phyloP scores from a whole-genome alignment of 2,797 vertebrate genomes.

The Darevskia mixta region DNA sequence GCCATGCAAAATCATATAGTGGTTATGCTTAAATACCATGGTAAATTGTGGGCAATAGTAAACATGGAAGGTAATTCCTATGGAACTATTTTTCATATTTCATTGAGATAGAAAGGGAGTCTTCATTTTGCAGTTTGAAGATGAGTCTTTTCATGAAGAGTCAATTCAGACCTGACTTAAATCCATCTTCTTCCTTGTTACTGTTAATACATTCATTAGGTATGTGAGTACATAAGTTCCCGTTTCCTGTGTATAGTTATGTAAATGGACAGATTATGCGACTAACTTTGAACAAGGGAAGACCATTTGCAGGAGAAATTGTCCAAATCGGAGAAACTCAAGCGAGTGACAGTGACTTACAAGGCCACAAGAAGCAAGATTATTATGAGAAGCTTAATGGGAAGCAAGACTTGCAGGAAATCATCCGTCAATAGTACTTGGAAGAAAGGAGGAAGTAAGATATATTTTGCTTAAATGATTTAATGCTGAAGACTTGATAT shows the following conservation, averaged over 20 bases:
- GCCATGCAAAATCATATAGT: not conserved
- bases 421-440: not conserved
- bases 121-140: not conserved
- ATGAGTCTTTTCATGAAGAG: not conserved
- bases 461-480: slow-evolving; percentile 6
- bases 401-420: not conserved
- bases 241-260: not conserved
- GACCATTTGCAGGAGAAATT: not conserved
- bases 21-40: not conserved
- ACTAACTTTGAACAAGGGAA: not conserved
- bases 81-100: not conserved
- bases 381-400: slow-evolving; percentile 8
- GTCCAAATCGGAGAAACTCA: not conserved
- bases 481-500: not conserved
- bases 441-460: not conserved
- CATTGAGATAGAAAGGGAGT: not conserved
- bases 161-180: not conserved
- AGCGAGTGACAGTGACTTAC: not conserved
- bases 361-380: not conserved
- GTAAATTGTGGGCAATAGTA: not conserved
- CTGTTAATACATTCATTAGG: not conserved
- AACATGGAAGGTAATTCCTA: not conserved
- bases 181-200: not conserved
- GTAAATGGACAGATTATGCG: not conserved
- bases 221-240: not conserved